Base-by-base conservation (phyloP, 2,113 vertebrate genomes). In the Boleophthalmus pectinirostris region DNA sequence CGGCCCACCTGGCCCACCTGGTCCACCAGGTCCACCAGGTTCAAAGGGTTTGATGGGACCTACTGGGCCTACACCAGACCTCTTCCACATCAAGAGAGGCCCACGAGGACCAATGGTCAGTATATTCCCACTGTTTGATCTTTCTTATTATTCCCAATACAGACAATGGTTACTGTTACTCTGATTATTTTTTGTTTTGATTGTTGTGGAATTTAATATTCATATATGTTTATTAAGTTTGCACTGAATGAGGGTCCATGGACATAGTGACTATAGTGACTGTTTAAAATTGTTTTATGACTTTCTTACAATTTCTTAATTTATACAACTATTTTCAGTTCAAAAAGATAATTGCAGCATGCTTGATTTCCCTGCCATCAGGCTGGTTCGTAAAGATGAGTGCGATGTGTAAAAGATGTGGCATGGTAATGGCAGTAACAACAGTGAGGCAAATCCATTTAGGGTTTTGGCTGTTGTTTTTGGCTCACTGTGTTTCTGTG, bases 21-120 rank as follows among this genome's bases (percentile, higher is more conserved):
- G 97, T 16, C 91, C 92, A 63, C 94, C 96, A 0, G 97, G 97
- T 45, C 96, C 96, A 63, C 94, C 96, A 0, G 97, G 97, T 45
- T 95, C 96, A 0, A 93, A 96, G 46, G 97, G 97, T 80, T 93
- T 96, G 1, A 99, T 99, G 97, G 97, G 97, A 69, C 97, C 96
- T 9, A 94, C 96, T 77, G 97, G 97, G 33, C 98, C 96, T 3
- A 95, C 97, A 73, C 96, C 97, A 54, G 97, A 99, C 24, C 90
- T 98, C 80, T 95, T 94, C 53, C 96, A 96, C 80, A 94, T 98
- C 77, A 99, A 98, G 83, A 96, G 96, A 86, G 97, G 98, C 76
- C 93, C 95, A 57, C 92, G 98, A 58, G 98, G 98, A 61, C 93
- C 97, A 0, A 92, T 99, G 96, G 97, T 98, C 72, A 95, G 96